phyloP scores from a whole-genome alignment of 2,888 invertebrate genomes.

The Napeogenes sylphis region DNA sequence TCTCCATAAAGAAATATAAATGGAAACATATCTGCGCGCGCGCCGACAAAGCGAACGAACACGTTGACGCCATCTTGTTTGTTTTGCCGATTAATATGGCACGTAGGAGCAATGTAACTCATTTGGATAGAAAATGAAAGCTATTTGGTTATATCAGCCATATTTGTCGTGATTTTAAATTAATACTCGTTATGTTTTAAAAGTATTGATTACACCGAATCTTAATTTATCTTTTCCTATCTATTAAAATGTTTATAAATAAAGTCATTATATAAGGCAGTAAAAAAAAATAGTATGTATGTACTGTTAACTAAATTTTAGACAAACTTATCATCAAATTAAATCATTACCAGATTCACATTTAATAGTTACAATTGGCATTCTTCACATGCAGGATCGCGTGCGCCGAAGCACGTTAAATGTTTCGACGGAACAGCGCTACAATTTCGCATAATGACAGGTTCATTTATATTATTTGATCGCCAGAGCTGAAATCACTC shows the following conservation, averaged over 20 bases:
- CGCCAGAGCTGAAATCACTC: conserved; percentile 34
- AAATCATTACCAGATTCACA: no score
- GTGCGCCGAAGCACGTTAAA: conserved; percentile 34
- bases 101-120: conserved; percentile 17
- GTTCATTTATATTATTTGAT: conserved; percentile 54
- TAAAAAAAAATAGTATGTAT: no score
- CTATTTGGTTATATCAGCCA: conserved; percentile 21
- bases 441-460: conserved; percentile 54
- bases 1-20: conserved; percentile 39
- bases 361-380: conserved; percentile 3
- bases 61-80: conserved; percentile 41
- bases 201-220: no score
- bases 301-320: no score
- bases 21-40: conserved; percentile 38
- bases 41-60: conserved; percentile 41
- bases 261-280: no score
- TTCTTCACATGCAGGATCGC: conserved; percentile 29
- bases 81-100: conserved; percentile 41
- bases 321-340: no score
- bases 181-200: not conserved
- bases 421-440: conserved; percentile 36
- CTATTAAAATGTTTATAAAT: no score
- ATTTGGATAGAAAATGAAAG: conserved; percentile 26
- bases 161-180: conserved; percentile 8
- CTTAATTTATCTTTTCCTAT: no score